Evolutionary conservation across 2,113 vertebrate genomes (phyloP).

Genomic region (Scomber japonicus): DNA sequence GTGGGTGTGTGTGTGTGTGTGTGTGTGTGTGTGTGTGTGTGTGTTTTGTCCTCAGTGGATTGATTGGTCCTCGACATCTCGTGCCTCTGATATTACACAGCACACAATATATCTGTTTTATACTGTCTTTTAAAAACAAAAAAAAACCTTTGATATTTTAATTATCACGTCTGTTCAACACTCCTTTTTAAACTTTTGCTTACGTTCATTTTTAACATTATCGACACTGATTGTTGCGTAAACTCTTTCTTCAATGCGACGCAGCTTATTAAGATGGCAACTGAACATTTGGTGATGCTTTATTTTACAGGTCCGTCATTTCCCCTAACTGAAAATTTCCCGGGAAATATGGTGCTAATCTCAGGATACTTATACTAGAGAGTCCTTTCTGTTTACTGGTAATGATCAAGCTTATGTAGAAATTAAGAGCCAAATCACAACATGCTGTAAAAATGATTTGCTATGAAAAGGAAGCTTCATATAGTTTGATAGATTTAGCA

Average conservation of each 20-base stretch:
- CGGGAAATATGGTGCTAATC: neutral
- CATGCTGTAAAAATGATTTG: too few species aligned
- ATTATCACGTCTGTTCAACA: neutral
- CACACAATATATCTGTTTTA: slow-evolving; percentile 36
- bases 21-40: too few species aligned
- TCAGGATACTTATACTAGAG: too few species aligned
- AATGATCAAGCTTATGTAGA: too few species aligned
- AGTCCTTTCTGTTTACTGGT: too few species aligned
- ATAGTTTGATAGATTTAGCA: too few species aligned
- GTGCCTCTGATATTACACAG: slow-evolving; percentile 55
- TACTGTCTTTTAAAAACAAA: slow-evolving; percentile 31
- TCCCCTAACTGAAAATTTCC: slow-evolving; percentile 3
- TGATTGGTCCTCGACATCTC: slow-evolving; percentile 27
- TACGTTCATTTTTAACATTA: neutral
- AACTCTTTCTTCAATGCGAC: neutral
- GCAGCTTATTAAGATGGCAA: slow-evolving; percentile 32
- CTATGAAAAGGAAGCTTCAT: too few species aligned
- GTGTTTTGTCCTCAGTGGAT: neutral
- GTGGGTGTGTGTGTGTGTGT: too few species aligned
- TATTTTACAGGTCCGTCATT: neutral
- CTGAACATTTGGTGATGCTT: neutral
- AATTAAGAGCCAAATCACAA: too few species aligned
- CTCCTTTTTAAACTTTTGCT: slow-evolving; percentile 13
- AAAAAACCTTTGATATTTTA: slow-evolving; percentile 22
- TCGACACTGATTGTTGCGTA: slow-evolving; percentile 42